Conservation (phyloP, 2,113 vertebrate species). For the Siniperca knerii region DNA sequence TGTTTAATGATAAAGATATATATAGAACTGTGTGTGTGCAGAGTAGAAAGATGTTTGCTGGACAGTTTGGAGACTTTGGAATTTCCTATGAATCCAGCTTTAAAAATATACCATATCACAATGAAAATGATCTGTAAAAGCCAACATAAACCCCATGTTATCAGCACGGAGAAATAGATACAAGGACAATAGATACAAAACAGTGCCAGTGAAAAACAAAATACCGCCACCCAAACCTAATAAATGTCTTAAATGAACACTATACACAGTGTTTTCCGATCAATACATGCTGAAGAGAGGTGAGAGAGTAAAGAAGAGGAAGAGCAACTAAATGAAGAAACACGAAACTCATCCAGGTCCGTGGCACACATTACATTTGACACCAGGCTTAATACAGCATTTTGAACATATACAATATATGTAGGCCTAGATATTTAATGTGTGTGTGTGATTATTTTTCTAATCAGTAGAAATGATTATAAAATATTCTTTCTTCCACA, state of each 20-base stretch:
- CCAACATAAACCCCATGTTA: neutral
- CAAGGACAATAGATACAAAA: neutral
- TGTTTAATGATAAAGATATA: slow-evolving; percentile 10
- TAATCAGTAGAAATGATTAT: neutral
- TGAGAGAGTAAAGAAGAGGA: neutral
- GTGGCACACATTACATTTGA: too few species aligned
- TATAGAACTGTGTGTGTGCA: neutral
- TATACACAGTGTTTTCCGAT: neutral
- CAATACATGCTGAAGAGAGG: neutral
- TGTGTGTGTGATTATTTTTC: neutral
- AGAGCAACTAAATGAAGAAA: neutral
- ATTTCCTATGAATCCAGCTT: neutral
- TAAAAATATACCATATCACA: neutral
- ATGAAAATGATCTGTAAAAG: neutral
- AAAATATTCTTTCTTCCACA: neutral
- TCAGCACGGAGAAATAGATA: neutral
- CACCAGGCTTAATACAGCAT: too few species aligned
- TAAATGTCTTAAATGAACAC: neutral
- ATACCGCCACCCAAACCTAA: neutral
- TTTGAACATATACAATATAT: too few species aligned
- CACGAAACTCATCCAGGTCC: neutral
- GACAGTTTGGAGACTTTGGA: neutral
- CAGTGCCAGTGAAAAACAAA: neutral
- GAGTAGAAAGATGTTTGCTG: neutral
- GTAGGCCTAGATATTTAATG: too few species aligned